Evolutionary conservation across 2,888 invertebrate genomes (phyloP).

Genomic region (Brenthis daphne): DNA sequence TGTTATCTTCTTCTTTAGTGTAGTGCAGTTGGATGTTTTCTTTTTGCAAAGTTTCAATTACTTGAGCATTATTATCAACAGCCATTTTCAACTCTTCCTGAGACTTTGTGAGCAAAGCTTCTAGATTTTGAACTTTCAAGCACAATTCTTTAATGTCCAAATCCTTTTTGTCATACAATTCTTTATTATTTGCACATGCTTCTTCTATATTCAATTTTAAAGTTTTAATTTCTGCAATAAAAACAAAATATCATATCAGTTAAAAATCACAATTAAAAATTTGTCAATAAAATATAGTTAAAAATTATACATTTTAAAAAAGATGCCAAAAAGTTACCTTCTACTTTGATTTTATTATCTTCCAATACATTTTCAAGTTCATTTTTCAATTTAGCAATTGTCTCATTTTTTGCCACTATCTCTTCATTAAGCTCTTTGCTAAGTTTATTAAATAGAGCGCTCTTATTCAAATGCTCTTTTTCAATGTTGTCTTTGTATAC

Average conservation of each 20-base stretch:
- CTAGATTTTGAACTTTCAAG: conserved; percentile 43
- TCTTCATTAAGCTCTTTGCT: conserved; percentile 46
- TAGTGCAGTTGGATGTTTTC: conserved; percentile 58
- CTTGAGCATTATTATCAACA: conserved; percentile 45
- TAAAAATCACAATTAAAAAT: neutral
- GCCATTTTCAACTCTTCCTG: conserved; percentile 49
- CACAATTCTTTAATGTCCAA: conserved; percentile 44
- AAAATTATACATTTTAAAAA: too few relatives aligned
- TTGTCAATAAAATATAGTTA: neutral
- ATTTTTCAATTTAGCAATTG: conserved; percentile 42
- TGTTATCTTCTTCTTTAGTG: conserved; percentile 55
- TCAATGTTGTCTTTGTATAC: conserved; percentile 47
- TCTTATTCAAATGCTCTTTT: conserved; percentile 52
- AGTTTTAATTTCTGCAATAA: conserved; percentile 46
- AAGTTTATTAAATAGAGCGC: conserved; percentile 43
- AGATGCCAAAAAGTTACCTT: conserved; percentile 45
- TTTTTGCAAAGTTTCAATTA: conserved; percentile 49
- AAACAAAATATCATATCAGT: conserved; percentile 19
- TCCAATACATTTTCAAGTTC: conserved; percentile 44
- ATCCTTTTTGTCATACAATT: conserved; percentile 44
- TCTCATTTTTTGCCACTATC: conserved; percentile 41
- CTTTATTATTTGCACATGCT: conserved; percentile 27
- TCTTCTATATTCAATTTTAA: conserved; percentile 43
- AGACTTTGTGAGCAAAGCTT: conserved; percentile 43
- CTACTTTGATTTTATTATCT: conserved; percentile 45